Evolutionary conservation across 2,888 invertebrate genomes (phyloP).

Genomic region (Pseudeuparius sepicola): DNA sequence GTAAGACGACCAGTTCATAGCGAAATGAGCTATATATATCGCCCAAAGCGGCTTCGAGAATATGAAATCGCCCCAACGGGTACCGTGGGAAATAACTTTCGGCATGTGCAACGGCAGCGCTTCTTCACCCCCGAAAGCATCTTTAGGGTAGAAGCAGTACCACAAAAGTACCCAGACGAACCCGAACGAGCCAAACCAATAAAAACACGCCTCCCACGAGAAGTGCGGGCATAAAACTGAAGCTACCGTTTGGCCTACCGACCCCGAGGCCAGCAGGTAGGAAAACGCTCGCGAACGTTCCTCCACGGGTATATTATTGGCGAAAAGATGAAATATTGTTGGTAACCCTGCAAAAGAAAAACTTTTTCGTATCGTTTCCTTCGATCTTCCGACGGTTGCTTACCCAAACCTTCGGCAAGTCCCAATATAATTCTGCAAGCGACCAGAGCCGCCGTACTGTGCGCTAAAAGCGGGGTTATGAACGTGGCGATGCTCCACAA

Average conservation of each 20-base stretch:
- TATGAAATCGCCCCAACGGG: constrained; percentile 56
- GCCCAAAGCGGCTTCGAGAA: constrained; percentile 62
- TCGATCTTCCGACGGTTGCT: constrained; percentile 15
- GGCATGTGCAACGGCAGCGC: constrained; percentile 49
- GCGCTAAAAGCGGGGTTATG: constrained; percentile 57
- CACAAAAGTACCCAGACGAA: constrained; percentile 58
- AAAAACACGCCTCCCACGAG: constrained; percentile 57
- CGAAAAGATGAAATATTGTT: constrained; percentile 66
- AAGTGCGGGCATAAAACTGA: constrained; percentile 62
- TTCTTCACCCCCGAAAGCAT: constrained; percentile 39
- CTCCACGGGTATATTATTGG: constrained; percentile 59
- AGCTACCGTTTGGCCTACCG: constrained; percentile 65
- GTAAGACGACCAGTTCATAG: constrained; percentile 73
- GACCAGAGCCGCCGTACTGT: constrained; percentile 52
- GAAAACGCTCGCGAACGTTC: constrained; percentile 64
- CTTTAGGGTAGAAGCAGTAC: constrained; percentile 52
- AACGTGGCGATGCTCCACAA: constrained; percentile 65
- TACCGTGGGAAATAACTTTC: constrained; percentile 44
- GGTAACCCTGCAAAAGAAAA: constrained; percentile 50
- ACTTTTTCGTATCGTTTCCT: constrained; percentile 3
- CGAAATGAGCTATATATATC: constrained; percentile 64
- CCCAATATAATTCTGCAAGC: constrained; percentile 56
- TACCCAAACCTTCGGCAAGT: constrained; percentile 64
- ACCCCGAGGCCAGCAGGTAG: constrained; percentile 60
- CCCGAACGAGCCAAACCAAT: constrained; percentile 57